Evolutionary conservation across 2,888 invertebrate genomes (phyloP), one percentile per base, ranked within the genome.

Genomic region (Pantelozetes paolii): DNA sequence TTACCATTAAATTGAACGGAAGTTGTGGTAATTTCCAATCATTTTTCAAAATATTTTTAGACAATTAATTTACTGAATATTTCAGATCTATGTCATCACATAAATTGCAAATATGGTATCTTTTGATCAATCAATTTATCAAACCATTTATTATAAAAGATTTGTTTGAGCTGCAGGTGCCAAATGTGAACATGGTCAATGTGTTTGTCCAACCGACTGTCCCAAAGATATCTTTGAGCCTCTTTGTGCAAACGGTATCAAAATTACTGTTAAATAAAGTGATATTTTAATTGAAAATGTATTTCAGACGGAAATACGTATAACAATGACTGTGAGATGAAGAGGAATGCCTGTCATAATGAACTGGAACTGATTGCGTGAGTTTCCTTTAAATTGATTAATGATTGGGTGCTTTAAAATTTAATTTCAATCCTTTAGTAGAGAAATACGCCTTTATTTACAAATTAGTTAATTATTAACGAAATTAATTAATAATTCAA

Each of bases 141-240:
- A n/a, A n/a, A n/a, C n/a, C n/a, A n/a, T 9, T 36, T 32, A 2
- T 30, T 32, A 20, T 48, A n/a, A 5, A 72, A 59, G 20, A 59
- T 28, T 32, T 71, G 28, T 54, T 28, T 57, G 9, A 32, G 18
- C 6, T 54, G 89, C 87, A 82, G 92, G 92, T 2, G 91, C 90
- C 23, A 87, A 87, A 76, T 94, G 94, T 82, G 87, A 90, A 78
- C 89, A 89, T 28, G 93, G 93, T 1, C 87, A 88, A 78, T 94
- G 94, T 83, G 86, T 92, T 36, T 94, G 94, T 81, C 92, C 92
- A 1, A 88, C 88, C 74, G 87, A 88, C 80, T 94, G 94, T 82
- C 83, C 84, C 0, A 78, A 78, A 15, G 71, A 30, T 8, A 23
- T 42, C 18, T 76, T 75, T 32, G 78, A 78, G 26, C 76, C 76